A percentile compares a stretch with the other conserved stretches of the same genome.
These are phyloP conservation scores for Bombus balteatus DNA, from an alignment of 1,140 invertebrate species.

Conservation along the genomic window DNA sequence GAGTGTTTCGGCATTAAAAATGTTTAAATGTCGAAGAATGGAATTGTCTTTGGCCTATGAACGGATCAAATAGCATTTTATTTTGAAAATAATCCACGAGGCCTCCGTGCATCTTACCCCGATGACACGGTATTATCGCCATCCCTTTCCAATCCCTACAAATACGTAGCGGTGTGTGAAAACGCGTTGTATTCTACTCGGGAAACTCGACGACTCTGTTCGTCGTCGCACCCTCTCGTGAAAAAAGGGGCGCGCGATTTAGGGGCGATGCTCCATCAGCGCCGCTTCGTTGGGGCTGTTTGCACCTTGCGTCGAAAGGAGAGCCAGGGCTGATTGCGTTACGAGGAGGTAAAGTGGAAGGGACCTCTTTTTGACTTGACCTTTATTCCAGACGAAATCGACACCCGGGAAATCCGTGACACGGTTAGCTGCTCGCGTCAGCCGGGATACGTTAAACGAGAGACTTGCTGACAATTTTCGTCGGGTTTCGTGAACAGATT, in stretches of 20 bases:
- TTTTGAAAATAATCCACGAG: too few relatives aligned
- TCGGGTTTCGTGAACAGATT: background rate
- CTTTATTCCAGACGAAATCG: slow-evolving; percentile 2
- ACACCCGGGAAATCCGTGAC: background rate
- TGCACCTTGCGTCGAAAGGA: background rate
- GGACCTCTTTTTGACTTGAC: background rate
- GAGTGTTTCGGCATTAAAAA: too few relatives aligned
- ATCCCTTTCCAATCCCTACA: too few relatives aligned
- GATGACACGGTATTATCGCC: too few relatives aligned
- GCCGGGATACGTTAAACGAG: background rate
- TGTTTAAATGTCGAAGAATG: too few relatives aligned
- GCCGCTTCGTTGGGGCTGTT: background rate
- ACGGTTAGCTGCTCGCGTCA: background rate
- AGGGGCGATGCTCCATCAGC: background rate
- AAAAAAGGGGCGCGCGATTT: background rate
- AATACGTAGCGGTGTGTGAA: too few relatives aligned
- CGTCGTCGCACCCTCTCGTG: background rate
- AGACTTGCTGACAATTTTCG: background rate
- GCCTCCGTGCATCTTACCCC: too few relatives aligned
- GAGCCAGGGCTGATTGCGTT: background rate
- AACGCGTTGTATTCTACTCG: background rate
- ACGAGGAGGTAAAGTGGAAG: background rate
- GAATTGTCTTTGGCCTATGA: too few relatives aligned
- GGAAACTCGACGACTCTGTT: background rate
- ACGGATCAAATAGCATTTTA: too few relatives aligned